Percentiles rank a stretch among this genome's conserved stretches.
These are phyloP conservation scores for Drosophila pegasa DNA, from an alignment of 2,888 invertebrate genomes.

Conservation along the genomic window DNA sequence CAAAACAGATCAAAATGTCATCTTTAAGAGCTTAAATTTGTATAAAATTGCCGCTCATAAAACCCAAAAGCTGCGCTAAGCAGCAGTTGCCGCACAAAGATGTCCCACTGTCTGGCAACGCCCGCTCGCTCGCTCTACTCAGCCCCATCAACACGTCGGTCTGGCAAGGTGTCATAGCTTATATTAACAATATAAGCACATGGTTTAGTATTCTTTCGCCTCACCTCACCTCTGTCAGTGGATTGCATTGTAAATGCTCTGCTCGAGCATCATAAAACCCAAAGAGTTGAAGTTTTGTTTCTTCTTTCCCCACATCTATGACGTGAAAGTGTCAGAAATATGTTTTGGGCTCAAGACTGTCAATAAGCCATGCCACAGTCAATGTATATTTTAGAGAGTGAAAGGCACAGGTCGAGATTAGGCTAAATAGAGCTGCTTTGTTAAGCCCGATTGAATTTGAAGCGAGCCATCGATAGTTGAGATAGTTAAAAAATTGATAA, in stretches of 20 bases:
- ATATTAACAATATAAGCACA: slow-evolving; percentile 64
- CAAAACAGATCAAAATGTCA: slow-evolving; percentile 84
- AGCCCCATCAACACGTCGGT: slow-evolving; percentile 10
- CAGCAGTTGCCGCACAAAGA: slow-evolving; percentile 51
- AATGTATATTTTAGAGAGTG: slow-evolving; percentile 29
- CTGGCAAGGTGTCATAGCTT: slow-evolving; percentile 40
- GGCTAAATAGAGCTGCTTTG: slow-evolving; percentile 14
- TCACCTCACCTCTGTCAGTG: slow-evolving; percentile 24
- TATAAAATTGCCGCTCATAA: slow-evolving; percentile 82
- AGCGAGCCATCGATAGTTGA: neutral
- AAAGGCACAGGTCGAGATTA: slow-evolving; percentile 30
- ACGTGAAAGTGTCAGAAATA: slow-evolving; percentile 47
- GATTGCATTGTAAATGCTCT: slow-evolving; percentile 36
- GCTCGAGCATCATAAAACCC: slow-evolving; percentile 39
- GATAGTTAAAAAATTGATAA: neutral
- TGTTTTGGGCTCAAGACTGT: slow-evolving; percentile 40
- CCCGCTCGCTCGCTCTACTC: neutral
- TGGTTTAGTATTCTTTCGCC: slow-evolving; percentile 49
- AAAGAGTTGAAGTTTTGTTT: slow-evolving; percentile 33
- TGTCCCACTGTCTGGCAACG: slow-evolving; percentile 25
- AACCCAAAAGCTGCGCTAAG: slow-evolving; percentile 52
- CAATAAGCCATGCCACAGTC: slow-evolving; percentile 33
- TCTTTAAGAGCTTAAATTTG: slow-evolving; percentile 84
- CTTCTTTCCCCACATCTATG: neutral
- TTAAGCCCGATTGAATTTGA: neutral